Base-by-base conservation (phyloP, 2,113 vertebrate genomes). In the Murina feae region DNA sequence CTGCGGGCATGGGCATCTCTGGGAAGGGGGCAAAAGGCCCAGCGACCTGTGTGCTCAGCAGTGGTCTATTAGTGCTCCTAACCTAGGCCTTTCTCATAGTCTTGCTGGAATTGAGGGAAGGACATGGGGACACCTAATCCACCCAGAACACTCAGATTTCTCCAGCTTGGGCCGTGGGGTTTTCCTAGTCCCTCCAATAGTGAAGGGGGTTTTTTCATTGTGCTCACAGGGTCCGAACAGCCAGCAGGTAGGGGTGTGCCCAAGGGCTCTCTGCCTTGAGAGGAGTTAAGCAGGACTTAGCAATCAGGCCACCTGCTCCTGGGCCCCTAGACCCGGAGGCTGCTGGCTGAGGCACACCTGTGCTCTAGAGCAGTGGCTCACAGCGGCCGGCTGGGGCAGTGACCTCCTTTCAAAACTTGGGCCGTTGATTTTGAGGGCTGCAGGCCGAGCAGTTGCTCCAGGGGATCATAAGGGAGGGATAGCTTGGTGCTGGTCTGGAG, bases 171-270 rank as follows among this genome's bases (percentile, higher is more conserved):
- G 58, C 17, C 39, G 23, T 13, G 37, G 51, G 35, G 6, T 39
- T 82, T 69, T 49, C 87, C 74, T 66, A 84, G 72, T 39, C 6
- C n/a, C n/a, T 63, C 58, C 17, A 69, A 42, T 14, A 86, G 72
- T 16, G 20, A 60, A 58, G 47, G 74, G 35, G 35, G n/a, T n/a
- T n/a, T 84, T 69, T 49, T 20, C 47, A 65, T 60, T 23, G 18
- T 14, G 65, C 42, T 75, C 8, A 1, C 30, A 47, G 39, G 35
- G 68, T 89, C 75, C 35, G 14, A 78, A 86, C 30, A 49, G 20
- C 1, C 35, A 63, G 32, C 0, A 1, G 25, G 72, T 37, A 49
- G 51, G 47, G 25, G 25, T 18, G 37, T 44, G 37, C 69, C 28
- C 1, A 80, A 69, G 4, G 32, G 8, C 9, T 83, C 51, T 91